Conservation (phyloP, 2,888 invertebrate species). For the Coenonympha arcania region DNA sequence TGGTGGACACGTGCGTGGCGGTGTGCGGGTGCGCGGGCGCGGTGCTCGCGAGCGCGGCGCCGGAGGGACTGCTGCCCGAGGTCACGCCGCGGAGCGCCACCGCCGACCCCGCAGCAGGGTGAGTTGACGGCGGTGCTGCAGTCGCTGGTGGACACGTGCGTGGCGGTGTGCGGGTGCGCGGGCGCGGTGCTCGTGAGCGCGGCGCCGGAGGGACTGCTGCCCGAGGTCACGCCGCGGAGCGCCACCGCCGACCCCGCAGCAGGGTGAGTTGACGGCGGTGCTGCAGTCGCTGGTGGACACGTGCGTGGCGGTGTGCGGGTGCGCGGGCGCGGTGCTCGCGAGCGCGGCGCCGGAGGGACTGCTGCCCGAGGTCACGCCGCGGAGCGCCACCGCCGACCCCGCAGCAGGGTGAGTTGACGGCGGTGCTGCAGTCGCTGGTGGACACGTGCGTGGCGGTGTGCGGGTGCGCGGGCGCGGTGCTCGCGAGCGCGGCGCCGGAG, state of each 20-base stretch:
- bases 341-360: conserved; percentile 2
- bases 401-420: neutral
- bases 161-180: conserved; percentile 1
- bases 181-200: neutral
- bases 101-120: neutral
- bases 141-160: neutral
- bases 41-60: neutral
- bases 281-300: neutral
- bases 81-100: neutral
- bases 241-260: neutral
- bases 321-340: neutral
- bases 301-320: conserved; percentile 1
- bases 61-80: neutral
- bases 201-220: neutral
- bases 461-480: neutral
- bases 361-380: neutral
- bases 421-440: neutral
- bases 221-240: neutral
- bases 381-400: neutral
- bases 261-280: neutral
- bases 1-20: conserved; percentile 2
- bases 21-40: conserved; percentile 2
- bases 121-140: neutral
- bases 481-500: neutral
- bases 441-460: conserved; percentile 1